Percentiles rank a stretch among this genome's conserved stretches.
These are phyloP conservation scores for Drosophila eugracilis DNA, from an alignment of 1,140 invertebrate genomes.

Conservation along the genomic window DNA sequence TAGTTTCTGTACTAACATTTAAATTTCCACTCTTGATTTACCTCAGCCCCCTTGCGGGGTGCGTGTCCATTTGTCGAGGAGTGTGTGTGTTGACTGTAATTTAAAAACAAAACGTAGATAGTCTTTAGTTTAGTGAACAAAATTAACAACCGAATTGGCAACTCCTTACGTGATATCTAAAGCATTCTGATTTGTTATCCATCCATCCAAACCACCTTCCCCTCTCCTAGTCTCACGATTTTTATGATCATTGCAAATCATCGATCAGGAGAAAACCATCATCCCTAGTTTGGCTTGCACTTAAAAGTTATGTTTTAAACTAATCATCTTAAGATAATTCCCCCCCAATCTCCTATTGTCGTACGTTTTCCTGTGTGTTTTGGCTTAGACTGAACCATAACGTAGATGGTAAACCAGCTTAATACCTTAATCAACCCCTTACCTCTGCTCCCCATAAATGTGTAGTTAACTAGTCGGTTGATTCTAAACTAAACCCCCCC, in stretches of 20 bases:
- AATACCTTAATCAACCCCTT: conserved; percentile 14
- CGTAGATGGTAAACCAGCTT: conserved; percentile 25
- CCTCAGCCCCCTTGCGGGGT: conserved; percentile 23
- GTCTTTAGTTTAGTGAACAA: conserved; percentile 7
- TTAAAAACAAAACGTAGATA: conserved; percentile 13
- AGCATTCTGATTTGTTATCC: conserved; percentile 23
- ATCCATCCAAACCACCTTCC: conserved; percentile 23
- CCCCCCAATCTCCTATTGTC: conserved; percentile 20
- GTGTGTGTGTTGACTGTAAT: not conserved
- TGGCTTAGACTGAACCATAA: conserved; percentile 8
- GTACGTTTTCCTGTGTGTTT: conserved; percentile 35
- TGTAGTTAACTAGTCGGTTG: conserved; percentile 33
- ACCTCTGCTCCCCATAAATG: conserved; percentile 22
- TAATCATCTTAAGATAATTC: conserved; percentile 20
- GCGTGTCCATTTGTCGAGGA: not conserved
- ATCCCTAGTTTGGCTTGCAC: conserved; percentile 36
- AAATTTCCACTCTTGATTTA: conserved; percentile 14
- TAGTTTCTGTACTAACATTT: conserved; percentile 9
- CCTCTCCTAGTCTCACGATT: conserved; percentile 11
- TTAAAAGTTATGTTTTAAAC: conserved; percentile 22
- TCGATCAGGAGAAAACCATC: conserved; percentile 6
- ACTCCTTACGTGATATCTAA: conserved; percentile 11
- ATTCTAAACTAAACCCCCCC: not conserved
- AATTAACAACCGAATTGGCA: conserved; percentile 22
- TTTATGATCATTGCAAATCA: conserved; percentile 22